These are phyloP conservation scores for Stomorhina lunata DNA, from an alignment of 2,888 invertebrate species.

Conservation along the genomic window DNA sequence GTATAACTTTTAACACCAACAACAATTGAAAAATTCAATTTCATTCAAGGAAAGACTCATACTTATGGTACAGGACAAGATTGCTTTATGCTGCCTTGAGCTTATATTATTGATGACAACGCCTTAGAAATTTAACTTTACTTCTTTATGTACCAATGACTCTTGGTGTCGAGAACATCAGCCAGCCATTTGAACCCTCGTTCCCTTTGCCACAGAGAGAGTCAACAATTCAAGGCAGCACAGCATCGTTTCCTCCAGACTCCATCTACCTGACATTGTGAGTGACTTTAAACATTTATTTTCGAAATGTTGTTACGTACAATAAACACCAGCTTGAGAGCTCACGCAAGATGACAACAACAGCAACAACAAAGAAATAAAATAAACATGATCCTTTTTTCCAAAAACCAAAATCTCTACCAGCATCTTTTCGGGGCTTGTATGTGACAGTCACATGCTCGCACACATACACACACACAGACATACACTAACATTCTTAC, in stretches of 20 bases:
- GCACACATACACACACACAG: not conserved
- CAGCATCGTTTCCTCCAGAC: conserved; percentile 13
- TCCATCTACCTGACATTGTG: conserved; percentile 58
- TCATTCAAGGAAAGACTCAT: conserved; percentile 44
- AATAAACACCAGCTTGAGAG: conserved; percentile 39
- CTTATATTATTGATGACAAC: conserved; percentile 55
- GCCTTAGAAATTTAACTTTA: conserved; percentile 45
- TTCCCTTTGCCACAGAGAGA: not conserved
- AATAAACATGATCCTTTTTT: conserved; percentile 60
- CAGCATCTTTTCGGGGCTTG: conserved; percentile 14
- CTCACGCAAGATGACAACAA: conserved; percentile 51
- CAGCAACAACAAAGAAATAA: conserved; percentile 5
- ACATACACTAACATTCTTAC: not conserved
- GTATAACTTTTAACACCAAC: too few species aligned
- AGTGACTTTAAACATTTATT: conserved; percentile 63
- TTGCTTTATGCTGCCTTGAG: conserved; percentile 31
- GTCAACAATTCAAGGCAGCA: not conserved
- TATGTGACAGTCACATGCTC: conserved; percentile 36
- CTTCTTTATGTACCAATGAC: conserved; percentile 2
- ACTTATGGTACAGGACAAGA: conserved; percentile 2
- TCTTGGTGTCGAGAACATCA: not conserved
- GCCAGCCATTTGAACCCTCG: too few species aligned
- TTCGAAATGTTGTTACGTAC: conserved; percentile 16
- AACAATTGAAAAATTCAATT: conserved; percentile 48
- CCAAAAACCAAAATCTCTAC: conserved; percentile 23